Evolutionary conservation across 2,888 invertebrate genomes (phyloP).

Genomic region (Cyclophora punctaria): DNA sequence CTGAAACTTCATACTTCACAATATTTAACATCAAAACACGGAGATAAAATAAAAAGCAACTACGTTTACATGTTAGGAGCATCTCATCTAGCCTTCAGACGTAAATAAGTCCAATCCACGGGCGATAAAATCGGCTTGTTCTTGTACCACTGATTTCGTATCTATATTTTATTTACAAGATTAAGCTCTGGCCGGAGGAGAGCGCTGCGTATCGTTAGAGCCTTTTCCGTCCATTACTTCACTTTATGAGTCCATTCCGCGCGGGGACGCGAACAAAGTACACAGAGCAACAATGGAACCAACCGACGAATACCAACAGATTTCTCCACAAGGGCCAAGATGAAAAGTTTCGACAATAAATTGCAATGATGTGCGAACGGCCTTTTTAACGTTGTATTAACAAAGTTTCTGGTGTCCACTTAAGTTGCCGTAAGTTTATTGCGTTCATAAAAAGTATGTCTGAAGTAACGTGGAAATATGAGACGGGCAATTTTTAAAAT

Average conservation of each 20-base stretch:
- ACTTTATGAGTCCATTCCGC: constrained; percentile 54
- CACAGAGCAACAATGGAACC: constrained; percentile 23
- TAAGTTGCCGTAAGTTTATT: constrained; percentile 4
- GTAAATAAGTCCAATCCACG: constrained; percentile 42
- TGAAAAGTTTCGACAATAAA: constrained; percentile 40
- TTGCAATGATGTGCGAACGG: constrained; percentile 35
- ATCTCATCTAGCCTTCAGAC: constrained; percentile 20
- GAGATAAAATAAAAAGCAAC: constrained; percentile 16
- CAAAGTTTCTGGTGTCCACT: constrained; percentile 14
- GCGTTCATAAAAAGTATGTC: neutral
- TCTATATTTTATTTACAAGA: constrained; percentile 68
- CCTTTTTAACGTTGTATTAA: constrained; percentile 14
- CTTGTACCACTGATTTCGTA: constrained; percentile 56
- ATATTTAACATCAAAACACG: constrained; percentile 15
- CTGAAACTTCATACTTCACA: neutral
- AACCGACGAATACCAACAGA: constrained; percentile 27
- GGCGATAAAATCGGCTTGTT: constrained; percentile 38
- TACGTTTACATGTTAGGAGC: constrained; percentile 10
- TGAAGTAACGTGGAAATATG: neutral
- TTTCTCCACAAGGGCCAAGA: constrained; percentile 26
- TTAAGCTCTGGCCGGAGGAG: constrained; percentile 32
- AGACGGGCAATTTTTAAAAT: neutral
- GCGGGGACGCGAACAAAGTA: constrained; percentile 33
- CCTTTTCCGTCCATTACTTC: constrained; percentile 50
- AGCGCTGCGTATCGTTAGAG: constrained; percentile 39